These are phyloP conservation scores for Oreochromis grahami DNA, from an alignment of 2,797 vertebrate genomes.

Conservation along the genomic window DNA sequence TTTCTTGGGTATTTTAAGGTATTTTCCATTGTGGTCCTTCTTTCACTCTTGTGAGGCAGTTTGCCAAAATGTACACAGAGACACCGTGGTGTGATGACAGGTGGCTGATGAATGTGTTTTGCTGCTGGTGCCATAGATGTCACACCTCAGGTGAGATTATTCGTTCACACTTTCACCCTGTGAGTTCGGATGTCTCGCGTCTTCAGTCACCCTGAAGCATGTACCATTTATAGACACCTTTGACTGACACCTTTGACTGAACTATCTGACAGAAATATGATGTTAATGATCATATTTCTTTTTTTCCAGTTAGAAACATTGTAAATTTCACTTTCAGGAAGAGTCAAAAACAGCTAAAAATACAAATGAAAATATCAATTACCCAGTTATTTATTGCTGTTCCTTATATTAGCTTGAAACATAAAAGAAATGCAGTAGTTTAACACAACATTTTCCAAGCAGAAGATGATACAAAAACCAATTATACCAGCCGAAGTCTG, in stretches of 20 bases:
- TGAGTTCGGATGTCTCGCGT: conserved; percentile 15
- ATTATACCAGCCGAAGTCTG: fast-evolving
- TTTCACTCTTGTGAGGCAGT: background rate
- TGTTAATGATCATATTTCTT: background rate
- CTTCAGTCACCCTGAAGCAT: background rate
- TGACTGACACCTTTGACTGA: background rate
- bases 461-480: fast-evolving
- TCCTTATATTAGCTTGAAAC: fast-evolving
- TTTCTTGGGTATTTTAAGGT: background rate
- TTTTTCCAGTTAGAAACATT: background rate
- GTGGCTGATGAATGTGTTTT: conserved; percentile 20
- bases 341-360: background rate
- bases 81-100: conserved; percentile 25
- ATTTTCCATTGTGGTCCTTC: background rate
- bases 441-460: background rate
- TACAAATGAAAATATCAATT: fast-evolving
- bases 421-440: fast-evolving
- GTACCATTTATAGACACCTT: conserved; percentile 10
- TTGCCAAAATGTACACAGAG: background rate
- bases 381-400: background rate
- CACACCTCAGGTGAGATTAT: conserved; percentile 56
- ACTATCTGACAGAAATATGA: background rate
- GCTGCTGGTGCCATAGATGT: conserved; percentile 12
- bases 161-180: conserved; percentile 24
- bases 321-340: background rate